Evolutionary conservation across 2,888 invertebrate genomes (phyloP).

Genomic region (Pharmacophagus antenor): DNA sequence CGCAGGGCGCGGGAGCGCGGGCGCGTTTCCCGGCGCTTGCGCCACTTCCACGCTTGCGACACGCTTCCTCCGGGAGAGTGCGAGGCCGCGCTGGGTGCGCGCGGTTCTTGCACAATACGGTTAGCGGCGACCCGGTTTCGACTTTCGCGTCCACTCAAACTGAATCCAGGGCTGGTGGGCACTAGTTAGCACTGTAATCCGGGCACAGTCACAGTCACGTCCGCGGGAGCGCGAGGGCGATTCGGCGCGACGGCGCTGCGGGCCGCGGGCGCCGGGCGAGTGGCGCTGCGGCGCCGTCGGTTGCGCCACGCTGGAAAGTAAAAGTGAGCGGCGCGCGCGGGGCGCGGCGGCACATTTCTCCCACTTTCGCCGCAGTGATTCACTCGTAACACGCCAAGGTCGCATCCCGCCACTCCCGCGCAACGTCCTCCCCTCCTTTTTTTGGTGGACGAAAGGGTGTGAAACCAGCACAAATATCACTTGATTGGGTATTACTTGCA

Average conservation of each 20-base stretch:
- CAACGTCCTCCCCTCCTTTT: constrained; percentile 43
- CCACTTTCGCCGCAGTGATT: constrained; percentile 80
- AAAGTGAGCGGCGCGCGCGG: constrained; percentile 76
- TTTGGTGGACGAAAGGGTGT: constrained; percentile 32
- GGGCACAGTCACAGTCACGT: constrained; percentile 54
- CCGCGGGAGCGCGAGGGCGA: constrained; percentile 42
- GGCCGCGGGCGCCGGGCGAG: constrained; percentile 80
- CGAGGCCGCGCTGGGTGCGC: constrained; percentile 74
- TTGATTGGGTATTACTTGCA: neutral
- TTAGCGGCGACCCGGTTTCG: constrained; percentile 71
- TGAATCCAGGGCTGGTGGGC: constrained; percentile 67
- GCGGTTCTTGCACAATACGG: constrained; percentile 69
- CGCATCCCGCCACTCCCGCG: constrained; percentile 71
- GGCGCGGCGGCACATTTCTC: constrained; percentile 75
- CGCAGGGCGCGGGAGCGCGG: constrained; percentile 62
- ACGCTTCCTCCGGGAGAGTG: constrained; percentile 78
- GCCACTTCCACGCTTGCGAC: constrained; percentile 77
- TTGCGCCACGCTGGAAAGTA: constrained; percentile 80
- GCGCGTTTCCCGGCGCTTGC: constrained; percentile 73
- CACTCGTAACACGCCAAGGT: constrained; percentile 66
- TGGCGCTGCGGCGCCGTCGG: constrained; percentile 73
- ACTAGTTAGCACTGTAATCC: constrained; percentile 78
- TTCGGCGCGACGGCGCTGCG: constrained; percentile 76
- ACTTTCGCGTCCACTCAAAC: constrained; percentile 69
- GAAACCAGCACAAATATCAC: neutral